These are phyloP conservation scores for Anguilla obscura DNA, from an alignment of 2,797 vertebrate species.

Conservation along the genomic window DNA sequence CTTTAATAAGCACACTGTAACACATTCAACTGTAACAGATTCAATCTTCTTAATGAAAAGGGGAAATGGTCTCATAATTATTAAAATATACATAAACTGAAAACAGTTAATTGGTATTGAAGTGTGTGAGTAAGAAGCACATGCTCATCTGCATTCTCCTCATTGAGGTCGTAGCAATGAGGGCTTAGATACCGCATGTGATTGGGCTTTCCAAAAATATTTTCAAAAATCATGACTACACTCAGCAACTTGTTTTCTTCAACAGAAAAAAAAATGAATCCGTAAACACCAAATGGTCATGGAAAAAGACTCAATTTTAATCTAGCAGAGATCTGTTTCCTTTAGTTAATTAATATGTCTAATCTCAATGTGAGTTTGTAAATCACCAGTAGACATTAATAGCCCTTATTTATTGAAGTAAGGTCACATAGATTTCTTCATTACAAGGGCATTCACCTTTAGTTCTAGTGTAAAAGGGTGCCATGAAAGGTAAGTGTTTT, in stretches of 20 bases:
- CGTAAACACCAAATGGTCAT: neutral
- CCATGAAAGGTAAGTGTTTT: neutral
- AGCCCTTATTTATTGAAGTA: neutral
- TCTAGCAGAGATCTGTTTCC: neutral
- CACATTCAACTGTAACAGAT: too few relatives aligned
- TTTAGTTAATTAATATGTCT: neutral
- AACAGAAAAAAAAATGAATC: neutral
- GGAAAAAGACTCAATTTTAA: neutral
- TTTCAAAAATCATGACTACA: too few relatives aligned
- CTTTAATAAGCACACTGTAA: too few relatives aligned
- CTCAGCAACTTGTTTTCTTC: neutral
- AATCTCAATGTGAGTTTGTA: neutral
- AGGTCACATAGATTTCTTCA: conserved; percentile 2
- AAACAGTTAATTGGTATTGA: too few relatives aligned
- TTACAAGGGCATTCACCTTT: neutral
- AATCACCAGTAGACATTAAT: neutral
- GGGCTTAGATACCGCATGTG: too few relatives aligned
- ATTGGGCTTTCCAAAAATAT: too few relatives aligned
- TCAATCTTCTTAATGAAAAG: too few relatives aligned
- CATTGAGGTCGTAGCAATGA: too few relatives aligned
- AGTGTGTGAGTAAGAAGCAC: too few relatives aligned
- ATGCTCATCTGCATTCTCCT: too few relatives aligned
- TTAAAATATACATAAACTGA: too few relatives aligned
- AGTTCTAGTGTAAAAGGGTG: neutral
- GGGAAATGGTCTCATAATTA: too few relatives aligned